Base-by-base conservation (phyloP, 2,888 invertebrate species). In the Rhodophaea formosa region DNA sequence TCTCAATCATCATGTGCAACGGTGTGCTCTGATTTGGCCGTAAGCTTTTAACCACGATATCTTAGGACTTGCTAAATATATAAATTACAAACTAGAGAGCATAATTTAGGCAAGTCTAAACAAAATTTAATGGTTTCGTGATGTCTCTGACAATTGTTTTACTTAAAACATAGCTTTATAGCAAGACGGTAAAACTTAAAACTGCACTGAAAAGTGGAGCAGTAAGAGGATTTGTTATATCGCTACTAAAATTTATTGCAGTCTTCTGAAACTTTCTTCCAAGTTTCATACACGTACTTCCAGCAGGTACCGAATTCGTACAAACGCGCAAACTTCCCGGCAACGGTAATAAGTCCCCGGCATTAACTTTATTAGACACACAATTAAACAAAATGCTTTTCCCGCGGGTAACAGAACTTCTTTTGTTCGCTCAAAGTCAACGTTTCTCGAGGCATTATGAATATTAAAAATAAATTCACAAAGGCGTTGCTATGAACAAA, bases 401-500 rank as follows among this genome's bases (percentile, higher is more conserved):
- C 60, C 60, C 59, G 57, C 58, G 63, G 59, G 53, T 61, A 55
- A 64, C 57, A 62, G 64, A 69, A 66, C 61, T 67, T 67, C 65
- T 69, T 69, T 69, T 66, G 64, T 69, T 61, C 57, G 64, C 62
- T 55, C 64, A 67, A 68, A 71, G 68, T 69, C 68, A 71, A 70
- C 67, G 68, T 67, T 69, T 62, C 61, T 67, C 57, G 53, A 59
- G 59, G 65, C 64, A 65, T 72, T 69, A 67, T 66, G 67, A 71
- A 68, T 72, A 71, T 68, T 73, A 69, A 70, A 71, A 67, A 70
- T 62, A 66, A 68, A 68, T 69, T 66, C 57, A 69, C 68, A 66
- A 68, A 69, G 67, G 68, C 63, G 66, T 71, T 68, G 66, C 64
- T 62, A 64, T 58, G 61, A 62, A 63, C 66, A 66, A 68, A 68